These are phyloP conservation scores for Choreutis nemorana DNA, from an alignment of 2,888 invertebrate genomes.

Conservation along the genomic window DNA sequence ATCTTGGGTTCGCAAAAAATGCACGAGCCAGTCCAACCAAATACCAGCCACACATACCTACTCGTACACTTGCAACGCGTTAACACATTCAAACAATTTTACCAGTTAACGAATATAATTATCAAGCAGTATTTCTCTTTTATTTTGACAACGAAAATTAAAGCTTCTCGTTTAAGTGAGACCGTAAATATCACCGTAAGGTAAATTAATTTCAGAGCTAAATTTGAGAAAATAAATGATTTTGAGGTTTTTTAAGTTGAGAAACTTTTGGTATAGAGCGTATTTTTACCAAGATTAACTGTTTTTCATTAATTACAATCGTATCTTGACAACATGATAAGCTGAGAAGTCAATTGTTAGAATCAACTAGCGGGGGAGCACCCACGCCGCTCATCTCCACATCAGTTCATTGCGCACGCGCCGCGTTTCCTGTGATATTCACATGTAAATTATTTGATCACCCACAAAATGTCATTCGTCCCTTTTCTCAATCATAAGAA, in stretches of 20 bases:
- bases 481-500: too few species aligned
- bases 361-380: constrained; percentile 48
- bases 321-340: constrained; percentile 2
- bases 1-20: constrained; percentile 60
- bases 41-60: constrained; percentile 41
- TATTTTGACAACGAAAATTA: too few species aligned
- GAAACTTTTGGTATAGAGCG: too few species aligned
- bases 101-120: too few species aligned
- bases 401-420: constrained; percentile 56
- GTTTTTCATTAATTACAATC: not conserved
- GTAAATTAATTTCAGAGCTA: too few species aligned
- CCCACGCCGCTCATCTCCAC: constrained; percentile 55
- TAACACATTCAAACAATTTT: constrained; percentile 32
- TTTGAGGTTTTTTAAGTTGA: too few species aligned
- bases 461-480: too few species aligned
- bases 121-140: too few species aligned
- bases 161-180: too few species aligned
- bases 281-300: not conserved
- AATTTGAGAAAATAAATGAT: too few species aligned
- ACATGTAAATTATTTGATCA: constrained; percentile 34
- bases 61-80: constrained; percentile 23
- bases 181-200: too few species aligned
- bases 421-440: constrained; percentile 50
- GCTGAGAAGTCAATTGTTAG: constrained; percentile 34
- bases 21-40: constrained; percentile 60